Evolutionary conservation across 2,113 vertebrate species (phyloP).

Genomic region (Poecile atricapillus): DNA sequence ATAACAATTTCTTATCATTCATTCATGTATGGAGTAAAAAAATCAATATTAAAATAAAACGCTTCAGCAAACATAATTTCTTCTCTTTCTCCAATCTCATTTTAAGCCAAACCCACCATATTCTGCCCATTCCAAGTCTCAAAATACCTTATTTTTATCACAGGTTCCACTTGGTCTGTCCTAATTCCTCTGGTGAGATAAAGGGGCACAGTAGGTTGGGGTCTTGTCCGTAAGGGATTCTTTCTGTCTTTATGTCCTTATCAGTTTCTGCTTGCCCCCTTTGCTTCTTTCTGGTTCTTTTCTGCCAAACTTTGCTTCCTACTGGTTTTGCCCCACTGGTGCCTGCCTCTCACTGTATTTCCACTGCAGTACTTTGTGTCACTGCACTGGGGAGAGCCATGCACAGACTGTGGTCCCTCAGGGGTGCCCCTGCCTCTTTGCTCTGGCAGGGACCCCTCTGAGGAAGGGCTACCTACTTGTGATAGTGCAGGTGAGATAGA

Average conservation of each 20-base stretch:
- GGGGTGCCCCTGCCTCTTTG: neutral
- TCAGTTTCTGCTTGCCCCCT: neutral
- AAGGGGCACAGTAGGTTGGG: neutral
- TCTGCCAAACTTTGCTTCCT: neutral
- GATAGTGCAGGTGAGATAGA: neutral
- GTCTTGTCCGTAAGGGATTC: neutral
- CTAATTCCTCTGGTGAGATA: neutral
- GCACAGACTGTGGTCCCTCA: neutral
- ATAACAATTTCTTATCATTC: neutral
- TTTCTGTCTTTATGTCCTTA: neutral
- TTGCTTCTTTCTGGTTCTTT: neutral
- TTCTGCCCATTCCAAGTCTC: neutral
- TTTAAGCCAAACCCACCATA: neutral
- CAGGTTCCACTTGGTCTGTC: neutral
- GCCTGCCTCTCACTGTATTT: neutral
- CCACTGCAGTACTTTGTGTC: neutral
- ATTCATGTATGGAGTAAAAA: neutral
- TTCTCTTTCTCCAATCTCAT: neutral
- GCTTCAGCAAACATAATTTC: neutral
- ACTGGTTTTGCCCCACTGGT: neutral
- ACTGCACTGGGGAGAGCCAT: neutral
- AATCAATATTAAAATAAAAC: neutral
- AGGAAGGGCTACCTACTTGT: neutral
- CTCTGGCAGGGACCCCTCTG: neutral
- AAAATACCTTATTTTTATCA: neutral